Base-by-base conservation (phyloP, 2,888 invertebrate genomes). In the Zygogramma bicolorata region DNA sequence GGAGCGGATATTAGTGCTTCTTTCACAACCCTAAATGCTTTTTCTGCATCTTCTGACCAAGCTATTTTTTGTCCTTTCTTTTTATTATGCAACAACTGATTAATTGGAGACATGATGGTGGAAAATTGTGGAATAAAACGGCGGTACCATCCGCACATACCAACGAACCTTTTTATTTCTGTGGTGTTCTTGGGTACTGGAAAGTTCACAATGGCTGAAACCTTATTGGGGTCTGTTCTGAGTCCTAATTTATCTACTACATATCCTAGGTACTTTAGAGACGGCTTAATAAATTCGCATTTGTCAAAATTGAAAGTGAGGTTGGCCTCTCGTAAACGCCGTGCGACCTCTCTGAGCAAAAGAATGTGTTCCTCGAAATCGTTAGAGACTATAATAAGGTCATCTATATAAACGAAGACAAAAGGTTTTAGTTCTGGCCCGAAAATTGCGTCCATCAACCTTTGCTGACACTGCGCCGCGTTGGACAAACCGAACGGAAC, bases 231-330 rank as follows among this genome's bases (percentile, higher is more conserved):
- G 13, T 34, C 13, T 10, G 62, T 25, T 59, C 59, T 59, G 0
- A 82, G 25, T 1, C 83, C 84, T 1, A 80, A 20, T 0, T 58
- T 40, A 62, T 80, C 76, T 4, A 85, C 80, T 0, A 83, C 49
- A 57, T 82, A 83, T 2, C 85, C 84, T 4, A 85, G 66, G 67
- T 81, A 83, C 46, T 76, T 76, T 0, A 86, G 25, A 25, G 74
- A 29, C 10, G 63, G 58, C n/a, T 62, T 25, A 49, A 75, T 79
- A 63, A 81, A 80, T 3, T 67, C 7, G 63, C 76, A 78, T n/a
- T n/a, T n/a, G n/a, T n/a, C n/a, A n/a, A n/a, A n/a, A n/a, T n/a
- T n/a, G n/a, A n/a, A n/a, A n/a, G n/a, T n/a, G n/a, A n/a, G n/a
- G n/a, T n/a, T n/a, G n/a, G n/a, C n/a, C n/a, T n/a, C n/a, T n/a